These are phyloP conservation scores for Pollimyrus isidori DNA, from an alignment of 2,113 vertebrate genomes.

Conservation along the genomic window DNA sequence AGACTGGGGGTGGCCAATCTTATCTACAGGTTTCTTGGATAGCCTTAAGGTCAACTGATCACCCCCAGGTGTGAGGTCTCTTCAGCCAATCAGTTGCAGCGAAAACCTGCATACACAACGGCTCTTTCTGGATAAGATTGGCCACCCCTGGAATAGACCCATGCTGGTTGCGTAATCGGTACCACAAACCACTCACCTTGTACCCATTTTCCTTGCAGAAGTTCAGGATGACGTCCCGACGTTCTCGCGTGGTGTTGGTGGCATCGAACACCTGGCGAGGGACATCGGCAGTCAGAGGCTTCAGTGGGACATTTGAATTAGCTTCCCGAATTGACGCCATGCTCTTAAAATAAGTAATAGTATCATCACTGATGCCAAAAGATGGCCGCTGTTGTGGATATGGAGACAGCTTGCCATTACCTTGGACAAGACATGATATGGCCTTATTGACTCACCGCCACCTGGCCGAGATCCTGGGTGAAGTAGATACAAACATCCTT, in stretches of 20 bases:
- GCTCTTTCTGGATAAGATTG: not conserved
- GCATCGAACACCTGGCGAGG: conserved; percentile 75
- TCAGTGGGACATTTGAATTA: not conserved
- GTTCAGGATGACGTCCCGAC: conserved; percentile 66
- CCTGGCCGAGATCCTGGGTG: conserved; percentile 64
- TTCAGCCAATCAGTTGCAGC: not conserved
- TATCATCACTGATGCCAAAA: not conserved
- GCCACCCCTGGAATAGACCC: not conserved
- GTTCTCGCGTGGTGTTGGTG: conserved; percentile 75
- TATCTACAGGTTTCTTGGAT: not conserved
- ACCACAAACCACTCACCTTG: conserved; percentile 55
- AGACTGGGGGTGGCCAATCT: not conserved
- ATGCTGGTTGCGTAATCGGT: not conserved
- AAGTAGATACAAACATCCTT: conserved; percentile 72
- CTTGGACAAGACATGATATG: not conserved
- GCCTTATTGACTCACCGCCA: conserved; percentile 63
- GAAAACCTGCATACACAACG: not conserved
- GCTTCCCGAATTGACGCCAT: not conserved
- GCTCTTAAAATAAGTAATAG: not conserved
- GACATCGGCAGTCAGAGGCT: not conserved
- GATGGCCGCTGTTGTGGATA: not conserved
- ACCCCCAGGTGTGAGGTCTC: not conserved
- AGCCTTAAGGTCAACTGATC: not conserved
- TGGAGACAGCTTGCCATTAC: not conserved
- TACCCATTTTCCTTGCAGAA: conserved; percentile 76